Evolutionary conservation across 1,140 invertebrate species (phyloP), one percentile per base, ranked within the genome.

Genomic region (Drosophila guanche): DNA sequence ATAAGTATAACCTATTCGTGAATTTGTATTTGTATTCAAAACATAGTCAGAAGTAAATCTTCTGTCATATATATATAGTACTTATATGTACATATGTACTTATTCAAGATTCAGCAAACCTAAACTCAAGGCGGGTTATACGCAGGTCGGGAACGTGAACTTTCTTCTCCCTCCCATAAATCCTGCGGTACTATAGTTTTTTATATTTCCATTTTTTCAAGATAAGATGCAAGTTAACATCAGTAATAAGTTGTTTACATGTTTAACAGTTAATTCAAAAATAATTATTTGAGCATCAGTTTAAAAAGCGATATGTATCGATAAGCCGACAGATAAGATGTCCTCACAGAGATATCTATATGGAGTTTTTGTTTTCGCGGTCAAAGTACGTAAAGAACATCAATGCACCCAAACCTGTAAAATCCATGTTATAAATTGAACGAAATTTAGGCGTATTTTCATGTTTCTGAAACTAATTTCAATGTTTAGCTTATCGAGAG

Each of bases 91-190:
- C n/a, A 5, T 10, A 10, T 46, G 56, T 7, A 16, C 10, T 37
- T 33, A n/a, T 8, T 6, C 4, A 29, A 16, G 7, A 3, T 10
- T 1, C 48, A 47, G 29, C 27, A 16, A 7, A 20, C 23, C 16
- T 61, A 1, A 1, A 25, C 8, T 20, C 25, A 61, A 27, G 2
- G 22, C 29, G 29, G 14, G 22, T 33, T 55, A 20, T 8, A 16
- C 14, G 2, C 33, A 52, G 53, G 60, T 60, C 63, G 63, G 63
- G 41, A 20, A 47, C 63, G 60, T 53, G 8, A 16, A 47, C 42
- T 61, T 55, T 68, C 25, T 69, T 48, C 63, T 65, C 63, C 68
- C 66, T 56, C 66, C 63, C 43, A 69, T 51, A 69, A 48, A 46
- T 68, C 33, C 25, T 68, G 33, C 61, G 48, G 50, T 37, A 67